phyloP scores from a whole-genome alignment of 2,888 invertebrate genomes.

The Drosophila quasianomalipes region DNA sequence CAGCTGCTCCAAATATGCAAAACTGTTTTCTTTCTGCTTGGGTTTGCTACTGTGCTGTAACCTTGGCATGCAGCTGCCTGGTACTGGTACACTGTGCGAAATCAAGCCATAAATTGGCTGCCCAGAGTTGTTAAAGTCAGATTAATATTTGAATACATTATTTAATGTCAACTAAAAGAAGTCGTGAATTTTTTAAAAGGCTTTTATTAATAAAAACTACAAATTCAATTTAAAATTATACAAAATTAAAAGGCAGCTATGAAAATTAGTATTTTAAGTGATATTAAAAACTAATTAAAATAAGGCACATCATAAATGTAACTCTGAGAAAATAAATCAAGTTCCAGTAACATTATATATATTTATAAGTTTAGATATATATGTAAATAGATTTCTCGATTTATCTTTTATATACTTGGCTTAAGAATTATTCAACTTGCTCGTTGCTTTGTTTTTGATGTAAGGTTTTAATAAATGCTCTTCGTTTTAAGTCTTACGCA shows the following conservation, averaged over 20 bases:
- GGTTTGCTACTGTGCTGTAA: conserved; percentile 27
- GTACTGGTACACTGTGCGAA: not conserved
- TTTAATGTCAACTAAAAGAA: not conserved
- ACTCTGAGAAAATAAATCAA: not conserved
- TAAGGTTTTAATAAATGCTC: not conserved
- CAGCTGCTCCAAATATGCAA: conserved; percentile 54
- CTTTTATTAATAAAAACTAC: not conserved
- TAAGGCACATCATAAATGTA: not conserved
- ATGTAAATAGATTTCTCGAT: not conserved
- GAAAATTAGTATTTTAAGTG: not conserved
- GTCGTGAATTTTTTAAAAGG: accelerated
- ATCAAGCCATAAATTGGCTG: not conserved
- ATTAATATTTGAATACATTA: not conserved
- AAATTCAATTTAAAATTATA: not conserved
- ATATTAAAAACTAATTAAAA: not conserved
- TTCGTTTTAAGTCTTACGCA: not conserved
- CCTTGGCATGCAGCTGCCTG: conserved; percentile 41
- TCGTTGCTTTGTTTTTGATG: not conserved
- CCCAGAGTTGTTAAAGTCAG: not conserved
- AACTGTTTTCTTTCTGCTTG: conserved; percentile 18
- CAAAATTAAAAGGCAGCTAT: not conserved
- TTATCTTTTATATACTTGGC: not conserved
- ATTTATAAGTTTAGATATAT: not conserved
- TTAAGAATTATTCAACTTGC: not conserved
- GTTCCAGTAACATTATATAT: too few species aligned